Percentiles rank a stretch among this genome's conserved stretches.
These are phyloP conservation scores for Piscicola geometra DNA, from an alignment of 2,888 invertebrate genomes.

Conservation along the genomic window DNA sequence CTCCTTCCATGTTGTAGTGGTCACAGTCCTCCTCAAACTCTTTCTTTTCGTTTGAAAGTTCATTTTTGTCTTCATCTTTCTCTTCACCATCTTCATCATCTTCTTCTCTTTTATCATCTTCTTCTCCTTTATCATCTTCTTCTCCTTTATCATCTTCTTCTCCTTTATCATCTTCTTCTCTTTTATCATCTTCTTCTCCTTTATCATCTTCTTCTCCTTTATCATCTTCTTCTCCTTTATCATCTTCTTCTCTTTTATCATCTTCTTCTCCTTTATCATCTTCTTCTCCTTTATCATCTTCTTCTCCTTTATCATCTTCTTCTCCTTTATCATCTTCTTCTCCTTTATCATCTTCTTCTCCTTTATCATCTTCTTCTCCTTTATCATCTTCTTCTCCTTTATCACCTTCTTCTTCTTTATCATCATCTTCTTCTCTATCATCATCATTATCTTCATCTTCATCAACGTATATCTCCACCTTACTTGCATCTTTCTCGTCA, in stretches of 20 bases:
- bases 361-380: not conserved
- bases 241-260: not conserved
- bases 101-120: not conserved
- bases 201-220: not conserved
- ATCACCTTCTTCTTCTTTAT: not conserved
- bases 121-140: not conserved
- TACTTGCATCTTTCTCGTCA: not conserved
- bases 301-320: not conserved
- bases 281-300: no score
- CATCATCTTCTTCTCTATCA: not conserved
- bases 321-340: not conserved
- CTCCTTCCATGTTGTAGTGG: no score
- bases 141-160: not conserved
- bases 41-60: no score
- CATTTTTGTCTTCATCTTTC: not conserved
- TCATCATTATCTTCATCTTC: not conserved
- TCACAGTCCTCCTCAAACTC: no score
- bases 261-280: not conserved
- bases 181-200: no score
- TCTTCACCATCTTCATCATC: not conserved
- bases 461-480: not conserved
- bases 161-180: not conserved
- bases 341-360: not conserved
- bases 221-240: not conserved
- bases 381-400: not conserved